Evolutionary conservation across 1,140 invertebrate genomes (phyloP).

Genomic region (Carcinoscorpius rotundicauda): DNA sequence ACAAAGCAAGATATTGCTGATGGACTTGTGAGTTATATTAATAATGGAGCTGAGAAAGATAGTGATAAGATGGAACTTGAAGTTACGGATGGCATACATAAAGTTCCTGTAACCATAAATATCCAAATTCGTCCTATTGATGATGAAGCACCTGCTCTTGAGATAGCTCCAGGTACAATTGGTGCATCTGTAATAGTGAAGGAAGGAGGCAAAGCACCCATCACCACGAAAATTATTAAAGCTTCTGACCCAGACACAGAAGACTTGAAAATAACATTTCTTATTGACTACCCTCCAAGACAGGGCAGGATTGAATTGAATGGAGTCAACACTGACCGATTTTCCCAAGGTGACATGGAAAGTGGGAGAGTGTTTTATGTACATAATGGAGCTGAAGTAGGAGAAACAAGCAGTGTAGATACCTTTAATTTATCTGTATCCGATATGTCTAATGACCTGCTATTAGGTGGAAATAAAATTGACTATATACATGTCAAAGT

Average conservation of each 20-base stretch:
- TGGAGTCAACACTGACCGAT: constrained; percentile 25
- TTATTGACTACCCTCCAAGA: constrained; percentile 26
- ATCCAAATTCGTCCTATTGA: constrained; percentile 31
- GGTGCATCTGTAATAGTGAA: constrained; percentile 26
- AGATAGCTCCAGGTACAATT: constrained; percentile 24
- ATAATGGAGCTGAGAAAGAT: constrained; percentile 28
- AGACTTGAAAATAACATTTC: constrained; percentile 28
- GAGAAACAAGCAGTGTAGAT: constrained; percentile 26
- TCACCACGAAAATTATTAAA: constrained; percentile 28
- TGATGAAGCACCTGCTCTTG: constrained; percentile 30
- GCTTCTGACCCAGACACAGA: constrained; percentile 32
- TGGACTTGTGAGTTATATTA: constrained; percentile 31
- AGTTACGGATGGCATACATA: constrained; percentile 35
- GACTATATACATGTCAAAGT: constrained; percentile 30
- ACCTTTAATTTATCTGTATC: constrained; percentile 30
- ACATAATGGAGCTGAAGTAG: constrained; percentile 32
- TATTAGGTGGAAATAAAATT: constrained; percentile 28
- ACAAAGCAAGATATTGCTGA: constrained; percentile 27
- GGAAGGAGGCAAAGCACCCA: constrained; percentile 28
- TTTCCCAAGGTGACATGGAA: constrained; percentile 31
- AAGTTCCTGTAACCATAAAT: constrained; percentile 30
- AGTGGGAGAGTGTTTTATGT: constrained; percentile 28
- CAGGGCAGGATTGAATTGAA: constrained; percentile 28
- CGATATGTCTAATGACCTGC: constrained; percentile 29
- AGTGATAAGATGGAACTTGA: constrained; percentile 31